Evolutionary conservation across 2,797 vertebrate species (phyloP).

Genomic region (Monodelphis domestica): DNA sequence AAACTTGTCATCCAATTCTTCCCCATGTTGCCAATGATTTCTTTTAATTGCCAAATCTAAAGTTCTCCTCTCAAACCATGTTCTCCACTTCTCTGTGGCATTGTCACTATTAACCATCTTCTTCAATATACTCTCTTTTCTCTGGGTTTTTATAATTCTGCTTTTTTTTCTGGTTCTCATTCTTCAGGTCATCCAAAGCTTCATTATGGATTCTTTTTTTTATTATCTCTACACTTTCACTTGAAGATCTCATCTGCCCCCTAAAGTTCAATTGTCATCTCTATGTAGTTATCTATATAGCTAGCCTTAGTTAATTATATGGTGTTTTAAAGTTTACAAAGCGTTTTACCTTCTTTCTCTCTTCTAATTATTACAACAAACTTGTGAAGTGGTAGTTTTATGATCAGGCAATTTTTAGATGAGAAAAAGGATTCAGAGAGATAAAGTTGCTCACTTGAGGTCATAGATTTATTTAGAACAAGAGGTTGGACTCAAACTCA

Average conservation of each 20-base stretch:
- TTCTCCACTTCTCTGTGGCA: neutral
- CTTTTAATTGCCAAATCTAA: neutral
- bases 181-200: neutral
- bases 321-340: too few species aligned
- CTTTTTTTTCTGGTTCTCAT: neutral
- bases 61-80: neutral
- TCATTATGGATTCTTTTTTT: neutral
- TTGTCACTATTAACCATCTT: neutral
- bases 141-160: neutral
- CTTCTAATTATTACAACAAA: neutral
- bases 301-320: too few species aligned
- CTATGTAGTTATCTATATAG: too few species aligned
- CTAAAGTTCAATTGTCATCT: too few species aligned
- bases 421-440: neutral
- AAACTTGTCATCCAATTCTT: neutral
- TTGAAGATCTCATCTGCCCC: neutral
- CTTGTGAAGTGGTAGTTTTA: neutral
- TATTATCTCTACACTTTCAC: neutral
- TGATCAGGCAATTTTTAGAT: neutral
- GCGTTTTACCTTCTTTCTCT: neutral
- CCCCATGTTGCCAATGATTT: too few species aligned
- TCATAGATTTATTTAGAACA: neutral
- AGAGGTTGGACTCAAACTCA: neutral
- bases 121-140: neutral
- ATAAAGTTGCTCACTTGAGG: neutral